Evolutionary conservation across 1,140 invertebrate species (phyloP).

Genomic region (Euglossa dilemma): DNA sequence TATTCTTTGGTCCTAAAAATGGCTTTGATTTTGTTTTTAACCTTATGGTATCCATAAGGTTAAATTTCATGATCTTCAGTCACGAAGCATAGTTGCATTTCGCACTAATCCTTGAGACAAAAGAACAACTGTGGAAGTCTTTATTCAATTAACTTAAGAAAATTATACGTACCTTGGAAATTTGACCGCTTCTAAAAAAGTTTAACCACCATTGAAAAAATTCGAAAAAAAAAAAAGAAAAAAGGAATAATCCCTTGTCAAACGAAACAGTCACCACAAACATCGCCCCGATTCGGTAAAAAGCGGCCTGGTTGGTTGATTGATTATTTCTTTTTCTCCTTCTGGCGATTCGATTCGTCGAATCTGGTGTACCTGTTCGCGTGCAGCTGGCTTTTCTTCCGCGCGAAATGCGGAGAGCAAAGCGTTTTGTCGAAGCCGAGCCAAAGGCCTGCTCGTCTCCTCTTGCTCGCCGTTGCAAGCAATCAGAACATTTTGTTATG

Average conservation of each 20-base stretch:
- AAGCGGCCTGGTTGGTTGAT: neutral
- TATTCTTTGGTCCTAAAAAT: too few species aligned
- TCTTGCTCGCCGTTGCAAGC: neutral
- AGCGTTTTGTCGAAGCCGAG: neutral
- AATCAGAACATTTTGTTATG: slow-evolving; percentile 26
- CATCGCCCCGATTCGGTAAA: neutral
- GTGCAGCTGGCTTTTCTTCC: slow-evolving; percentile 7
- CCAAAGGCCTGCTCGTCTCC: neutral
- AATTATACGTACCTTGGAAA: too few species aligned
- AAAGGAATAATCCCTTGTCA: neutral
- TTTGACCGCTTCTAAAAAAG: too few species aligned
- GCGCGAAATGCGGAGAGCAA: neutral
- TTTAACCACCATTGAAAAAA: too few species aligned
- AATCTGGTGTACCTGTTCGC: slow-evolving; percentile 5
- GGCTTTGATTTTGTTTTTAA: too few species aligned
- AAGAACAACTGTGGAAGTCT: too few species aligned
- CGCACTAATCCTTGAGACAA: too few species aligned
- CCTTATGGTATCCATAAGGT: too few species aligned
- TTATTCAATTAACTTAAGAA: too few species aligned
- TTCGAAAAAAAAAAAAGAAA: neutral
- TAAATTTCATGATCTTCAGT: too few species aligned
- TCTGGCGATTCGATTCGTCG: neutral
- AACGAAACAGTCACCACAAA: neutral
- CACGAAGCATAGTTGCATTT: too few species aligned
- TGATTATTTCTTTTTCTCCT: neutral